Percentiles rank a stretch among this genome's conserved stretches.
These are phyloP conservation scores for Nomada lathburiana DNA, from an alignment of 2,888 invertebrate genomes.

Conservation along the genomic window DNA sequence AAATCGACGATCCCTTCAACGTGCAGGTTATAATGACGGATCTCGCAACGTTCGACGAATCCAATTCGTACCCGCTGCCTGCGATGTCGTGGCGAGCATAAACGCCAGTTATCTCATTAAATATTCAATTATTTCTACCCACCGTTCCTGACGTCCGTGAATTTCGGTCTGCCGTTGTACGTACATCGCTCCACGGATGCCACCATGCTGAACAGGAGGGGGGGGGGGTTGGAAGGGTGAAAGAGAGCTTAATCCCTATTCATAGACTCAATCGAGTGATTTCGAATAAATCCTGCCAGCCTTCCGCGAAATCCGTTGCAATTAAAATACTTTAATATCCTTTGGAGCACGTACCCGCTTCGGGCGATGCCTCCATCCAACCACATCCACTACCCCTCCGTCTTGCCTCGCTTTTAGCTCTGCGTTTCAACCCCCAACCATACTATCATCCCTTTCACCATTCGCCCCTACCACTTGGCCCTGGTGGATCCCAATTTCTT, in stretches of 20 bases:
- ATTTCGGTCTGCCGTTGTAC: slow-evolving; percentile 46
- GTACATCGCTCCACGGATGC: slow-evolving; percentile 22
- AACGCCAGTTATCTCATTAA: slow-evolving; percentile 72
- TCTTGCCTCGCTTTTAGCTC: slow-evolving; percentile 55
- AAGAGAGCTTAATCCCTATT: slow-evolving; percentile 74
- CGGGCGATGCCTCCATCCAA: slow-evolving; percentile 62
- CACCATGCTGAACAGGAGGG: slow-evolving; percentile 5
- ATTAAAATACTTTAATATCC: slow-evolving; percentile 79
- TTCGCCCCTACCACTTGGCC: slow-evolving; percentile 23
- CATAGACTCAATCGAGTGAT: slow-evolving; percentile 75
- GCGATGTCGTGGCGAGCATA: slow-evolving; percentile 21
- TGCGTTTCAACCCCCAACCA: slow-evolving; percentile 16
- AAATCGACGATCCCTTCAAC: slow-evolving; percentile 44
- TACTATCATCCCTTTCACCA: background rate
- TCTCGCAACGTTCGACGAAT: slow-evolving; percentile 41
- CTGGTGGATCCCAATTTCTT: slow-evolving; percentile 62
- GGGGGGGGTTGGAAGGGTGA: background rate
- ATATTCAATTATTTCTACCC: slow-evolving; percentile 75
- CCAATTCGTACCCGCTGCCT: background rate
- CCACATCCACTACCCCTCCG: slow-evolving; percentile 45
- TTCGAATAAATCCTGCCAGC: slow-evolving; percentile 76
- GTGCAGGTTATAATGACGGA: slow-evolving; percentile 44
- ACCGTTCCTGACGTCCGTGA: slow-evolving; percentile 58
- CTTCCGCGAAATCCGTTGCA: slow-evolving; percentile 74
- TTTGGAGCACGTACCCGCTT: slow-evolving; percentile 72